Evolutionary conservation across 2,797 vertebrate genomes (phyloP).

Genomic region (Sebastes diploproa): DNA sequence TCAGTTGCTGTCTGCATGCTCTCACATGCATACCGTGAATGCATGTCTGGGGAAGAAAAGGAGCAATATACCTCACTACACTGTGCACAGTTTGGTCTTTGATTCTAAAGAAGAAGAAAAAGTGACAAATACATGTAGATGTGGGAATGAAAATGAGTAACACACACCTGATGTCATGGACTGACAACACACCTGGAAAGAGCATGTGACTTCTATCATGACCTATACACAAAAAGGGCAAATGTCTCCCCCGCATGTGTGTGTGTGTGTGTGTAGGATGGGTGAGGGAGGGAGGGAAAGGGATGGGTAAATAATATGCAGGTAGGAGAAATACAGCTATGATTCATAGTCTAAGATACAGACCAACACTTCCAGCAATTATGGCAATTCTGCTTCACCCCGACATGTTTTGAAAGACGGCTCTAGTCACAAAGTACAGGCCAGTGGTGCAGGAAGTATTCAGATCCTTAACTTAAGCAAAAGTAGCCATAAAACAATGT

Average conservation of each 20-base stretch:
- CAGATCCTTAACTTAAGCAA: neutral
- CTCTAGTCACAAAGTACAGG: neutral
- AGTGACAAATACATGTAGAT: neutral
- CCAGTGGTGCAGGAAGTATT: neutral
- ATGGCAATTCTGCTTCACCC: neutral
- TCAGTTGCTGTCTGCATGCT: constrained; percentile 32
- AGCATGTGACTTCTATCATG: neutral
- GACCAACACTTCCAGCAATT: neutral
- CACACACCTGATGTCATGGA: neutral
- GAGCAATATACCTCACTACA: neutral
- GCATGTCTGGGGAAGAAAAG: constrained; percentile 17
- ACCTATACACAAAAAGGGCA: neutral
- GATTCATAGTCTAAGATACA: neutral
- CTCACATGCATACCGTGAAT: constrained; percentile 39
- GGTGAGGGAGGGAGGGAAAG: neutral
- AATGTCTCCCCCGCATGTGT: neutral
- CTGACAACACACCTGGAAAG: neutral
- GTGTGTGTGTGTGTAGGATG: neutral
- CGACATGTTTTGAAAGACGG: too few species aligned
- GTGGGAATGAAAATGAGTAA: neutral
- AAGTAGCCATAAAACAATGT: neutral
- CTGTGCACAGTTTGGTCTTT: neutral
- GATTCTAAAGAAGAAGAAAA: neutral
- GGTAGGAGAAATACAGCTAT: neutral
- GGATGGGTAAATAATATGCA: neutral